Evolutionary conservation across 2,113 vertebrate genomes (phyloP).

Genomic region (Ophthalmolycus amberensis): DNA sequence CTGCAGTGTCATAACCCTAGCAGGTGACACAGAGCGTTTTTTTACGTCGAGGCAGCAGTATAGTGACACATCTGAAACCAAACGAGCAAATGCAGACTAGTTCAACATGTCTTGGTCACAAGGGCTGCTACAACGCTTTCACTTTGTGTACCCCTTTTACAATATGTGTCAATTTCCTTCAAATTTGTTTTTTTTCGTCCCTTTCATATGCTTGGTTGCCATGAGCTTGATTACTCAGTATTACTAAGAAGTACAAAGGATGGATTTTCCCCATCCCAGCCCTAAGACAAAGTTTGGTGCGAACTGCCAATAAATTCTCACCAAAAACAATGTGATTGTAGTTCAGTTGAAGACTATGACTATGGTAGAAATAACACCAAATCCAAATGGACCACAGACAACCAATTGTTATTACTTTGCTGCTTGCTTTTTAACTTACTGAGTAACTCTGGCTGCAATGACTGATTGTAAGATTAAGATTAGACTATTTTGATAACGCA

Average conservation of each 20-base stretch:
- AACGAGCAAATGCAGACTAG: slow-evolving; percentile 10
- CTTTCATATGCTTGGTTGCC: neutral
- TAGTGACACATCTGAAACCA: slow-evolving; percentile 5
- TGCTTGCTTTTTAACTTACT: neutral
- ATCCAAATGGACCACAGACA: neutral
- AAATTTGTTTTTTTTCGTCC: neutral
- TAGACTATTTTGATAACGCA: neutral
- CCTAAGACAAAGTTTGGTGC: neutral
- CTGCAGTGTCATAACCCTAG: slow-evolving; percentile 60
- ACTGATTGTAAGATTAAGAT: neutral
- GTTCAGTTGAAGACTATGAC: neutral
- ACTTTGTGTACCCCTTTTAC: neutral
- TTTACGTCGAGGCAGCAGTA: slow-evolving; percentile 40
- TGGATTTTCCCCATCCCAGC: too few relatives aligned
- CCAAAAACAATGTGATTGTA: neutral
- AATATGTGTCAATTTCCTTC: neutral
- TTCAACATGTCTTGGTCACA: neutral
- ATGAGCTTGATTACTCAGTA: neutral
- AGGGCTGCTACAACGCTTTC: neutral
- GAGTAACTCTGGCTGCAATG: neutral
- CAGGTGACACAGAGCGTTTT: slow-evolving; percentile 18
- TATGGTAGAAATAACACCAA: neutral
- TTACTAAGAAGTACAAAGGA: neutral
- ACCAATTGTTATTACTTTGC: neutral
- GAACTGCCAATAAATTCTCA: neutral